Percentiles rank a stretch among this genome's conserved stretches.
Conservation (phyloP, 64 coral and sea anemone genomes). For the Acropora yongei region DNA sequence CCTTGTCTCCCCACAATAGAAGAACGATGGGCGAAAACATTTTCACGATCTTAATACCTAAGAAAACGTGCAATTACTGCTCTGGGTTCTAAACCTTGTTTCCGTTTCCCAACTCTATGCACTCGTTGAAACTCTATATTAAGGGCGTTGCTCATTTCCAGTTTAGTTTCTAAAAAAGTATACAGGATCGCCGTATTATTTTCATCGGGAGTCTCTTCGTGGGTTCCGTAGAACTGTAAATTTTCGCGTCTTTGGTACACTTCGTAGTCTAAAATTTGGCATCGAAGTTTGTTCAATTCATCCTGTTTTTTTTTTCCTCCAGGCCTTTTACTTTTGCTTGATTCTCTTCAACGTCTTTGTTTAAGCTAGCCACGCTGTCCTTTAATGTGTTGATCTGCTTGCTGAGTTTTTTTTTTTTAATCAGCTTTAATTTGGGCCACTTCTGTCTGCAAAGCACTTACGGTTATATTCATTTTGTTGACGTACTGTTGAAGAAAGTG, state of each 20-base stretch:
- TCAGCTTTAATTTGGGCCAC: not conserved
- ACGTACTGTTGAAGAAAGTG: not conserved
- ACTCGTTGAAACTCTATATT: not conserved
- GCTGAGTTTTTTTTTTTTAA: not conserved
- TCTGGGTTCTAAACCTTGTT: not conserved
- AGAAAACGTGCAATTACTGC: too few relatives aligned
- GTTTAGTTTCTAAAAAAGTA: not conserved
- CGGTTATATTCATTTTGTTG: not conserved
- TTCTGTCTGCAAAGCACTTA: not conserved
- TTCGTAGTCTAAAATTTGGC: not conserved
- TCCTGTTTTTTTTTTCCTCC: not conserved
- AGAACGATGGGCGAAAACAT: too few relatives aligned
- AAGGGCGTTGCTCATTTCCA: not conserved
- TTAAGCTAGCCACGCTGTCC: not conserved
- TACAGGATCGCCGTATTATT: not conserved
- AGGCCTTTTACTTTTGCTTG: not conserved
- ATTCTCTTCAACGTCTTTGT: not conserved
- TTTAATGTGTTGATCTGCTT: not conserved
- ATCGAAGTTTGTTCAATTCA: not conserved
- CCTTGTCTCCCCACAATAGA: not conserved
- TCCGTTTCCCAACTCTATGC: not conserved
- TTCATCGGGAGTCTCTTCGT: not conserved
- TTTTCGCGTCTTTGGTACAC: not conserved
- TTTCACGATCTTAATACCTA: too few relatives aligned
- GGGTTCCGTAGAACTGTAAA: not conserved